Evolutionary conservation across 2,113 vertebrate species (phyloP), one percentile per base, ranked within the genome.

Genomic region (Cyphomyrus plagiostoma): DNA sequence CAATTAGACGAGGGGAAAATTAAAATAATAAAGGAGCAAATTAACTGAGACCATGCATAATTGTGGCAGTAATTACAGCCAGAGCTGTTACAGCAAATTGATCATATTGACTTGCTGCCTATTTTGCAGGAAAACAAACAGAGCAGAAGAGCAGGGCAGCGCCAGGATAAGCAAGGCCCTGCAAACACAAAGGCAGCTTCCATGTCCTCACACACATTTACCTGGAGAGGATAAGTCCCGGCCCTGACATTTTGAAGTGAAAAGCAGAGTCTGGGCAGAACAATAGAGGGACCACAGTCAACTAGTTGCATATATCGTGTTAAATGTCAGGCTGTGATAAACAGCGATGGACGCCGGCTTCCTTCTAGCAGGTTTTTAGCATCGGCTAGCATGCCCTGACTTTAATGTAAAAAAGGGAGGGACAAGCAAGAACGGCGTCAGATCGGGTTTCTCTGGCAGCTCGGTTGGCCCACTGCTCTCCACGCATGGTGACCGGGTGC

Each of bases 1-100:
- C 82, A 85, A 46, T 85, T 85, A 85, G 46, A 46, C 19, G 42
- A 49, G 8, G 46, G 74, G 74, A 42, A 80, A 80, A 80, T 85
- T 49, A n/a, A 85, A 85, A 85, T 49, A 85, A 49, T n/a, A 85
- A 85, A 85, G 82, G 42, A 45, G 45, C 62, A 80, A 85, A 85
- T 85, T 85, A 85, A 85, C 82, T 48, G 74, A 85, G 42, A 85
- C 42, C 82, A 80, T 46, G 82, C 42, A 85, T 46, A 49, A 85
- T 46, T 85, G 82, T 85, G 42, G 42, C 82, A 85, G 46, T 48
- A 85, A 85, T 85, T 85, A 85, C 42, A 85, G 82, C 35, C 82
- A 45, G 46, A 85, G 46, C 21, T 85, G 82, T 80, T 42, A 80
- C 74, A 80, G 74, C 74, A 80, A 85, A 85, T 48, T 85, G 82